Evolutionary conservation across 1,140 invertebrate genomes (phyloP), one percentile per base, ranked within the genome.

Genomic region (Potamilus streckersoni): DNA sequence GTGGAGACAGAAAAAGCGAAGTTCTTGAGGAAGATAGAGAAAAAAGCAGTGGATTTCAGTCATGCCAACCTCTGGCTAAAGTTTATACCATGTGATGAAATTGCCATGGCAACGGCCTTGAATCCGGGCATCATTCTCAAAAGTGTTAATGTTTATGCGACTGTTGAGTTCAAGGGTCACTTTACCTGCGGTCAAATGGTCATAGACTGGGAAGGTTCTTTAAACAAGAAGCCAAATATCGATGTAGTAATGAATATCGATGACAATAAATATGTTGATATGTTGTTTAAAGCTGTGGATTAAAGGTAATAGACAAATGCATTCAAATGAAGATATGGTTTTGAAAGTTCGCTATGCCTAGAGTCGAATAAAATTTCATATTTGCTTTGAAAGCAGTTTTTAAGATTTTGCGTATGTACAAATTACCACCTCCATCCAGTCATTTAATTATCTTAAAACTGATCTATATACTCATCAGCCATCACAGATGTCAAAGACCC

Each of bases 111-210:
- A 23, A 58, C 69, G 58, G 73, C 79, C 49, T n/a, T 87, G 11
- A 49, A 75, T 4, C 49, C 56, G 19, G 70, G 62, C 38, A 75
- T 82, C 38, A 79, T 85, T 23, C 65, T 65, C n/a, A 71, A 80
- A 15, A 74, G 71, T 58, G 78, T 80, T 59, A 63, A 72, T 12
- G 71, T 75, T 1, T 85, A 78, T 62, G 75, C 73, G 17, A 80
- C 77, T 15, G 80, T 87, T 15, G 85, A 87, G 68, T 69, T 83
- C 16, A 64, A 67, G 23, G 85, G 85, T 11, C 23, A 79, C 57
- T 67, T 79, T 55, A 84, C 85, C 56, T 60, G 79, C 2, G 85
- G 84, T 68, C 85, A 86, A 79, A 85, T 86, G 84, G 78, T 86
- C 6, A 79, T 84, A 12, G 85, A 86, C 67, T 84, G 84, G 80